Evolutionary conservation across 2,113 vertebrate species (phyloP).

Genomic region (Cariama cristata): DNA sequence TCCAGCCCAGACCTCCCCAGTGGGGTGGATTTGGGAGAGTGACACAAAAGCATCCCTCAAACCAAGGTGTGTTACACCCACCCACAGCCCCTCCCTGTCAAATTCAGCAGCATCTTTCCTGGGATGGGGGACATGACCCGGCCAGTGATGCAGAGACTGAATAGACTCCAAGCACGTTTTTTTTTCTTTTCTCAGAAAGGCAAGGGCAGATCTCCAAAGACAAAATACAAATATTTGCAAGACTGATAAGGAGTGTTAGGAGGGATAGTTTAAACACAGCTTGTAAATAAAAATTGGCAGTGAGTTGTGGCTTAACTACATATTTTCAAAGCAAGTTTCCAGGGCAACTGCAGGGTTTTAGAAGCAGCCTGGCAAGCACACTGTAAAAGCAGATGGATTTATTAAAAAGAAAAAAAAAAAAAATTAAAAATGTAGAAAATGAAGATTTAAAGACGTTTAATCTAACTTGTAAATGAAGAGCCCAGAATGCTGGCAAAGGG

Average conservation of each 20-base stretch:
- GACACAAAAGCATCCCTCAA: background rate
- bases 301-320: background rate
- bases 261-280: background rate
- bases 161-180: background rate
- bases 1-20: background rate
- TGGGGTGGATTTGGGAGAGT: rapidly evolving
- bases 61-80: background rate
- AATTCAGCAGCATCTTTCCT: background rate
- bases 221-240: background rate
- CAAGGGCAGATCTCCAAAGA: background rate
- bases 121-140: rapidly evolving
- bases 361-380: rapidly evolving
- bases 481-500: background rate
- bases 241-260: background rate
- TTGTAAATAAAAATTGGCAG: background rate
- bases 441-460: background rate
- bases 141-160: background rate
- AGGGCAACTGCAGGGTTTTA: background rate
- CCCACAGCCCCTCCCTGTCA: background rate
- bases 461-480: background rate
- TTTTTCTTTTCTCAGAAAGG: background rate
- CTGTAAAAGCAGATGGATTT: background rate
- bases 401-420: background rate
- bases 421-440: background rate
- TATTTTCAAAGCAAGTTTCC: background rate